phyloP scores from a whole-genome alignment of 1,140 invertebrate species.

The Adelges cooleyi region DNA sequence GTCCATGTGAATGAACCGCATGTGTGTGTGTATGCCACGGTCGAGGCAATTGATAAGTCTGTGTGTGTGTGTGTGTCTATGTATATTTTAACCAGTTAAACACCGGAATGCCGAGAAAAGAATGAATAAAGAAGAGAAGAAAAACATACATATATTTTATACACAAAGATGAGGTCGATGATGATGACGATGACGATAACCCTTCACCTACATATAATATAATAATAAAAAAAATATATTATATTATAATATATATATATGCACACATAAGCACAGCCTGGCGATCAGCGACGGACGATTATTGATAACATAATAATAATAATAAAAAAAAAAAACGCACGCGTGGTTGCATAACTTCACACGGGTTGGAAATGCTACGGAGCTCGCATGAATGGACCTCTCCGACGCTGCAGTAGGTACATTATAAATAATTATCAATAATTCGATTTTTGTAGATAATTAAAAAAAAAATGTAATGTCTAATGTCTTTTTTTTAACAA shows the following conservation, averaged over 20 bases:
- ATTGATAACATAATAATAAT: background rate
- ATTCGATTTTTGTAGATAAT: too few relatives aligned
- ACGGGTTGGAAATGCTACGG: too few relatives aligned
- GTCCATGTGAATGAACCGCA: background rate
- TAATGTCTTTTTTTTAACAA: too few relatives aligned
- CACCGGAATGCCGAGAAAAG: conserved; percentile 2
- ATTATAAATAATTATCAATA: too few relatives aligned
- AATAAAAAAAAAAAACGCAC: background rate
- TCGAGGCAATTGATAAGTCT: background rate
- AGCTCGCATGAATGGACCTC: background rate
- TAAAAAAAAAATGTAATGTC: too few relatives aligned
- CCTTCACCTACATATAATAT: background rate
- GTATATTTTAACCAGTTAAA: too few relatives aligned
- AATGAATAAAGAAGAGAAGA: background rate
- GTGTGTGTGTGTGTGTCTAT: background rate
- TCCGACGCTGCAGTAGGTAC: too few relatives aligned
- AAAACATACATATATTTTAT: too few relatives aligned
- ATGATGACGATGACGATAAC: conserved; percentile 7
- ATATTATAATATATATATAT: too few relatives aligned
- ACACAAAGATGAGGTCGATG: too few relatives aligned
- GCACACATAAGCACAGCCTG: background rate
- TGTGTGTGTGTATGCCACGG: background rate
- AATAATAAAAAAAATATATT: too few relatives aligned
- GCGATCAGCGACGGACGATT: background rate
- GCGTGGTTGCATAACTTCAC: background rate